Base-by-base conservation (phyloP, 2,797 vertebrate species). In the Meda fulgida region DNA sequence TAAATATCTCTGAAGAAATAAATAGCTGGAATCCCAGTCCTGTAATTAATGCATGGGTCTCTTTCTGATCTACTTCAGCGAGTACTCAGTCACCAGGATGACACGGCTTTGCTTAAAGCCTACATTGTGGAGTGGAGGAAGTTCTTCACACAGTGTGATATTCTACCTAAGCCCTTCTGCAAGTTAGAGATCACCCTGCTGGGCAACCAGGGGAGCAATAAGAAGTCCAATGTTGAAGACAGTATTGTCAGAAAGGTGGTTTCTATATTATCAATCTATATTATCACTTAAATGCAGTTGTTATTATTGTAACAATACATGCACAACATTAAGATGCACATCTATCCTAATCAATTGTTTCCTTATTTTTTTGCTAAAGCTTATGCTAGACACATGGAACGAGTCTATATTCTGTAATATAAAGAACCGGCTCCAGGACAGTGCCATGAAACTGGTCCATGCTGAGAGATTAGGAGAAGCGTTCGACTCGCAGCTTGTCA, bases 341-440 rank as follows among this genome's bases (percentile, higher is more conserved):
- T 76, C 14, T 43, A 26, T 75, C 14, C 11, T 53, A 51, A 34
- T 51, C 5, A 48, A 26, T 48, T 40, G 3, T 58, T 53, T n/a
- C 40, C 29, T 46, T 81, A 8, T 51, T 31, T 87, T 66, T 58
- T 19, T 90, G 85, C 76, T 51, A 16, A 91, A 98, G 97, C 95
- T 98, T 78, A 98, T 98, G 97, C 92, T 98, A 88, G 97, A 98
- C 92, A 98, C 97, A 0, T 98, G 97, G 97, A 98, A 98, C 87
- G 97, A 98, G 90, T 98, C 97, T 69, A 98, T 98, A 92, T 98
- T 98, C 95, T 98, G 97, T 89, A 98, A 98, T 92, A 98, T 98
- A 90, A 98, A 98, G 90, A 98, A 96, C 80, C 93, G 97, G 76
- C 95, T 98, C 82, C 97, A 98, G 87, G 97, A 98, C 89, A 98